These are phyloP conservation scores for Schizaphis graminum DNA, from an alignment of 2,888 invertebrate genomes.

Conservation along the genomic window DNA sequence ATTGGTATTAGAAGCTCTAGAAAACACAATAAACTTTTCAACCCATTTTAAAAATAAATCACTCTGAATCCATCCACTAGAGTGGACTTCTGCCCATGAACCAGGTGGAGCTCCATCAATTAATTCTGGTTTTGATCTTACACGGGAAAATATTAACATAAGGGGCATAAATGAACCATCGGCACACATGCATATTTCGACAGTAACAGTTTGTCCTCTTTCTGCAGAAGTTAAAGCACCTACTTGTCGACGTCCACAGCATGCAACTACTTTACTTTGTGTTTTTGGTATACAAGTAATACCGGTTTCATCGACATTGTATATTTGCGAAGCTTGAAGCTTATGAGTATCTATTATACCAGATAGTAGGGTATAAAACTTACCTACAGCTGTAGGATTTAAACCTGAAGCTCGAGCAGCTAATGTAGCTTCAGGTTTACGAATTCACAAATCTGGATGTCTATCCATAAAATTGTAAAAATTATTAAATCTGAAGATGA, in stretches of 20 bases:
- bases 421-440: constrained; percentile 61
- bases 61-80: constrained; percentile 67
- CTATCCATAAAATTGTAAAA: constrained; percentile 63
- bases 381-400: constrained; percentile 45
- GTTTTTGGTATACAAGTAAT: constrained; percentile 58
- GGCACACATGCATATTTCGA: constrained; percentile 53
- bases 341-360: constrained; percentile 49
- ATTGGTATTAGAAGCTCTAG: constrained; percentile 44
- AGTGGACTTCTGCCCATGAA: constrained; percentile 65
- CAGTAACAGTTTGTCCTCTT: constrained; percentile 31
- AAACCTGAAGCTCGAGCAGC: constrained; percentile 64
- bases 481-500: too few relatives aligned
- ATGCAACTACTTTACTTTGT: constrained; percentile 42
- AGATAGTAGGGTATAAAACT: constrained; percentile 57
- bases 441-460: constrained; percentile 35
- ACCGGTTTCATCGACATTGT: constrained; percentile 66
- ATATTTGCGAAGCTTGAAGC: constrained; percentile 57
- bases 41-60: constrained; percentile 67
- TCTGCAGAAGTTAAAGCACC: constrained; percentile 61
- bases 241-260: constrained; percentile 50
- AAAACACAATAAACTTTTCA: constrained; percentile 66
- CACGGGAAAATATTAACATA: constrained; percentile 64
- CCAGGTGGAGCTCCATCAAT: constrained; percentile 67
- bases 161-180: constrained; percentile 35
- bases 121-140: constrained; percentile 65